Base-by-base conservation (phyloP, 1,140 invertebrate species). In the Papilio polytes region DNA sequence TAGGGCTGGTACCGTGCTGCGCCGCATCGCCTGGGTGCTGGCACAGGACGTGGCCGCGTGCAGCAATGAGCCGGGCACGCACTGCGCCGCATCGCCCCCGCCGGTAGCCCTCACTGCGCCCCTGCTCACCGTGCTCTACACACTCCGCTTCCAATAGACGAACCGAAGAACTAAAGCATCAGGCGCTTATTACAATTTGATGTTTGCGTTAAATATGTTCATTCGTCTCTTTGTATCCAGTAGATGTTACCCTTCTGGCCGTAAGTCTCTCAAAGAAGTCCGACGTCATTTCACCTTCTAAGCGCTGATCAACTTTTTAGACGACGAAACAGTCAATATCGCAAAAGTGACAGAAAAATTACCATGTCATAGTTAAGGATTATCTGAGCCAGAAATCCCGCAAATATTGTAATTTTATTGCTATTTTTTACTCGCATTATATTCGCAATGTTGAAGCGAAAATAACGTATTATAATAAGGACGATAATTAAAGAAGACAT, bases 21-120 rank as follows among this genome's bases (percentile, higher is more conserved):
- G 87, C 44, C 87, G 90, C 2, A 92, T 94, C 88, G 93, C 93
- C 4, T 93, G 91, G 90, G 92, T 94, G 3, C 87, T 94, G 3
- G 92, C 93, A 3, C 92, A 94, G 63, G 93, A 94, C 73, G 90
- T 94, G 15, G 93, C 92, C 0, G 89, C 89, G 0, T 94, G 93
- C 83, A 91, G 81, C 18, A 87, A 89, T 20, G 90, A 92, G n/a
- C 91, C 89, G 0, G 77, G 88, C 13, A 89, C 91, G 0, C 84
- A 89, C 80, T 94, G 93, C 80, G 26, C 88, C 1, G 92, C 93
- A 0, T 77, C 91, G 3, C 80, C 87, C 0, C 81, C 87, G 8
- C 87, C 82, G 3, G 86, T 81, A 2, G 12, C 13, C 0, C 20
- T 89, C 20, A 72, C 89, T 0, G 82, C 88, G 1, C 90, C 91